Evolutionary conservation across 2,797 vertebrate species (phyloP).

Genomic region (Pampus argenteus): DNA sequence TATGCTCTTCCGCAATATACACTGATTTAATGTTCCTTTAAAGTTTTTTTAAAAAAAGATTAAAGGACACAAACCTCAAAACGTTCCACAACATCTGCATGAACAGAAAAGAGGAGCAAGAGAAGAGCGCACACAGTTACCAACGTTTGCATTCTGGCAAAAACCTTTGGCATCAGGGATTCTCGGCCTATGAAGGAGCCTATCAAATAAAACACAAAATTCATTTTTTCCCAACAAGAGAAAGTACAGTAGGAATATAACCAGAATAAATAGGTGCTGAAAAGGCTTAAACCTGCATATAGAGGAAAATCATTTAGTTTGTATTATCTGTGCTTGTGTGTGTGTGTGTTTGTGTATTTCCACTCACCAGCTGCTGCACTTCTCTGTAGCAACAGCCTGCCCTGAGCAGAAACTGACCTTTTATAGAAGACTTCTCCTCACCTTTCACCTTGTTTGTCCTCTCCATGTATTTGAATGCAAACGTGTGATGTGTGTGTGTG

Average conservation of each 20-base stretch:
- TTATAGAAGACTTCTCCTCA: conserved; percentile 44
- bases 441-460: conserved; percentile 44
- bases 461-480: conserved; percentile 29
- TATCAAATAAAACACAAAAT: background rate
- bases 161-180: background rate
- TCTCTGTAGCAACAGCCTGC: conserved; percentile 8
- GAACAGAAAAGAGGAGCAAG: conserved; percentile 44
- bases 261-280: background rate
- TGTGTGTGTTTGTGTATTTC: conserved; percentile 34
- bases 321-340: conserved; percentile 11
- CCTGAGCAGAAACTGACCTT: conserved; percentile 21
- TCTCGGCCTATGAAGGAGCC: background rate
- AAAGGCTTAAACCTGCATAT: background rate
- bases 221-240: background rate
- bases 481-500: conserved; percentile 14
- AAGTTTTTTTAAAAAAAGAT: background rate
- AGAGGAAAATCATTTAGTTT: background rate
- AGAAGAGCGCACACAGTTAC: conserved; percentile 39
- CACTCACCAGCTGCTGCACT: conserved; percentile 56
- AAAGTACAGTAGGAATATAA: no score
- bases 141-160: conserved; percentile 53
- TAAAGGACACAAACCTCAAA: conserved; percentile 68
- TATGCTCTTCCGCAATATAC: background rate
- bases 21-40: background rate
- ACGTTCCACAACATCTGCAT: conserved; percentile 69